Evolutionary conservation across 2,888 invertebrate species (phyloP).

Genomic region (Melieria crassipennis): DNA sequence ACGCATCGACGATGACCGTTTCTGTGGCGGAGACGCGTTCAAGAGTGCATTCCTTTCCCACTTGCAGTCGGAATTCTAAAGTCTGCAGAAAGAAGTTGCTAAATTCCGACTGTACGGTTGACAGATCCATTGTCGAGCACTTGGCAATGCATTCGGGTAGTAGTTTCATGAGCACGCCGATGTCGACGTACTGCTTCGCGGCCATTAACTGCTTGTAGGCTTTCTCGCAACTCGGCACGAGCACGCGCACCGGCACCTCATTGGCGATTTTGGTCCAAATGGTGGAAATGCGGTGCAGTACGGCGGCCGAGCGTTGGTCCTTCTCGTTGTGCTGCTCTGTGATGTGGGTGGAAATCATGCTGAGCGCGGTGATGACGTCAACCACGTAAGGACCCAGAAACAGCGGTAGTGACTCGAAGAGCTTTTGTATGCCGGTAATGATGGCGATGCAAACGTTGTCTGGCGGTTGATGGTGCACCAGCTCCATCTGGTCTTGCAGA

Average conservation of each 20-base stretch:
- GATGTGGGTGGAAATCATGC: conserved; percentile 68
- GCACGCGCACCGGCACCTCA: conserved; percentile 76
- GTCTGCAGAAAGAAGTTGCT: conserved; percentile 79
- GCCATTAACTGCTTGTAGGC: conserved; percentile 72
- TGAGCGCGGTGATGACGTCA: conserved; percentile 74
- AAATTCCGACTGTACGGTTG: conserved; percentile 74
- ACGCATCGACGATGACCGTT: conserved; percentile 77
- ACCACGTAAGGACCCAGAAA: conserved; percentile 88
- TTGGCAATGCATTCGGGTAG: conserved; percentile 77
- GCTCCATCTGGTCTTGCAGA: conserved; percentile 73
- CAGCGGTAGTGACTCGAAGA: conserved; percentile 81
- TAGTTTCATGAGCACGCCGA: conserved; percentile 79
- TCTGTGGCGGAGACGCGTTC: conserved; percentile 74
- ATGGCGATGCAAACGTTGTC: conserved; percentile 63
- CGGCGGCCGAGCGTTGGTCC: conserved; percentile 68
- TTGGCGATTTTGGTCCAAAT: conserved; percentile 76
- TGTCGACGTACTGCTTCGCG: conserved; percentile 70
- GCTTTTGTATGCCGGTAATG: conserved; percentile 81
- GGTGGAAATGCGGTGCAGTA: conserved; percentile 70
- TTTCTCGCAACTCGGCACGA: conserved; percentile 78
- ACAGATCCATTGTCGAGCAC: conserved; percentile 73
- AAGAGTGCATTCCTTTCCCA: conserved; percentile 57
- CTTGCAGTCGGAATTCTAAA: conserved; percentile 74
- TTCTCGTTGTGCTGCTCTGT: conserved; percentile 46
- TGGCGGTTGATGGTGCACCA: conserved; percentile 51